These are phyloP conservation scores for Clinocottus analis DNA, from an alignment of 2,113 vertebrate species.

Conservation along the genomic window DNA sequence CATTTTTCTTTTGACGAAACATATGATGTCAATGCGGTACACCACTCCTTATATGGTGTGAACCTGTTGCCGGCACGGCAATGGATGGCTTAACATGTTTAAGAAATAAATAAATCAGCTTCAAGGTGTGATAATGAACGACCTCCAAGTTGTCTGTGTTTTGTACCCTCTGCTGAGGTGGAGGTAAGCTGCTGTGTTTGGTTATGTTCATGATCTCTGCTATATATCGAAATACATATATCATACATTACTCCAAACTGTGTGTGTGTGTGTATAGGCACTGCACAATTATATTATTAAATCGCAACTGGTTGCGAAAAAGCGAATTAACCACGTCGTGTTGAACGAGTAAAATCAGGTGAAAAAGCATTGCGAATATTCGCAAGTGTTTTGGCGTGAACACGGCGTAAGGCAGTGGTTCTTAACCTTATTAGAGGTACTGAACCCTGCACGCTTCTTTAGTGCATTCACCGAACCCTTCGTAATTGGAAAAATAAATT, in stretches of 20 bases:
- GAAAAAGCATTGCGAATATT: too few species aligned
- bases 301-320: too few species aligned
- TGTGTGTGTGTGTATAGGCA: not conserved
- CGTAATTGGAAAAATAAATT: too few species aligned
- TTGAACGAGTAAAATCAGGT: too few species aligned
- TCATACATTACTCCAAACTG: not conserved
- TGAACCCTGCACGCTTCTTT: too few species aligned
- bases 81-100: slow-evolving; percentile 90
- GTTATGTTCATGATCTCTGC: not conserved
- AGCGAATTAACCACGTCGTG: too few species aligned
- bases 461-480: too few species aligned
- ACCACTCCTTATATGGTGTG: slow-evolving; percentile 82
- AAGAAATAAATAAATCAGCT: slow-evolving; percentile 88
- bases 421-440: too few species aligned
- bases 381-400: too few species aligned
- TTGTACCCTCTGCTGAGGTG: not conserved
- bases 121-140: slow-evolving; percentile 87
- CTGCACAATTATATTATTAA: too few species aligned
- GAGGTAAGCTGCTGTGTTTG: not conserved
- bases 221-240: not conserved
- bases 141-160: slow-evolving; percentile 39
- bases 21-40: slow-evolving; percentile 81
- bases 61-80: slow-evolving; percentile 94
- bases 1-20: slow-evolving; percentile 71
- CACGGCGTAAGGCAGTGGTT: too few species aligned